A percentile compares a stretch with the other conserved stretches of the same genome.
phyloP scores from a whole-genome alignment of 2,113 vertebrate genomes.

The Microtus montanus region DNA sequence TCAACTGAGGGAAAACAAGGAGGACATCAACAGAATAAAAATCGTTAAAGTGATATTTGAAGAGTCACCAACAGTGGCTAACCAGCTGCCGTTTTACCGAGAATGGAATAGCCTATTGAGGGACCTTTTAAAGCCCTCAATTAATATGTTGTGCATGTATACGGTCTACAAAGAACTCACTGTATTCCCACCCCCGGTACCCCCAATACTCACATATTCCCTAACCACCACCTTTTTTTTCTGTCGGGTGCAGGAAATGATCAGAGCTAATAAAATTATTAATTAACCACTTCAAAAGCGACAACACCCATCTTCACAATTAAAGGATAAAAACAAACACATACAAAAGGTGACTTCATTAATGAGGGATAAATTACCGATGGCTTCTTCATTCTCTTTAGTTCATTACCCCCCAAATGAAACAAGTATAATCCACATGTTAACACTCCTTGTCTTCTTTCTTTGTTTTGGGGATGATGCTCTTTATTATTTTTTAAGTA shows the following conservation, averaged over 20 bases:
- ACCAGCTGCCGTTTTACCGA: constrained; percentile 86
- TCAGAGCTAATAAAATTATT: constrained; percentile 86
- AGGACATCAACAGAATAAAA: constrained; percentile 74
- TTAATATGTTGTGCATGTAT: constrained; percentile 87
- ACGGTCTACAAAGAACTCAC: constrained; percentile 87
- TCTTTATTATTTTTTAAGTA: constrained; percentile 78
- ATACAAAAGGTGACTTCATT: constrained; percentile 84
- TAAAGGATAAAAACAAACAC: constrained; percentile 83
- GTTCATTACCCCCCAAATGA: constrained; percentile 76
- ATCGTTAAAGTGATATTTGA: constrained; percentile 83
- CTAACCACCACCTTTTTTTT: constrained; percentile 80
- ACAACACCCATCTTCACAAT: constrained; percentile 81
- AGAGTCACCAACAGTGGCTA: constrained; percentile 83
- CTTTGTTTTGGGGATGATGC: constrained; percentile 80
- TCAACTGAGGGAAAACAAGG: constrained; percentile 74
- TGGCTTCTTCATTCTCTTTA: constrained; percentile 85
- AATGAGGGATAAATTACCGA: constrained; percentile 87
- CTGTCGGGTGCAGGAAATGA: constrained; percentile 79
- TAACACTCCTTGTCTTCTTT: constrained; percentile 82
- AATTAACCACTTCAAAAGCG: constrained; percentile 85
- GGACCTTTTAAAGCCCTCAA: constrained; percentile 85
- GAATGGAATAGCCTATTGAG: constrained; percentile 86
- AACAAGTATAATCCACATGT: constrained; percentile 80
- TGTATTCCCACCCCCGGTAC: constrained; percentile 80
- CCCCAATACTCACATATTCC: constrained; percentile 63